A percentile compares a stretch with the other conserved stretches of the same genome.
Evolutionary conservation across 2,797 vertebrate species (phyloP).

Genomic region (Sebastes iracundus): DNA sequence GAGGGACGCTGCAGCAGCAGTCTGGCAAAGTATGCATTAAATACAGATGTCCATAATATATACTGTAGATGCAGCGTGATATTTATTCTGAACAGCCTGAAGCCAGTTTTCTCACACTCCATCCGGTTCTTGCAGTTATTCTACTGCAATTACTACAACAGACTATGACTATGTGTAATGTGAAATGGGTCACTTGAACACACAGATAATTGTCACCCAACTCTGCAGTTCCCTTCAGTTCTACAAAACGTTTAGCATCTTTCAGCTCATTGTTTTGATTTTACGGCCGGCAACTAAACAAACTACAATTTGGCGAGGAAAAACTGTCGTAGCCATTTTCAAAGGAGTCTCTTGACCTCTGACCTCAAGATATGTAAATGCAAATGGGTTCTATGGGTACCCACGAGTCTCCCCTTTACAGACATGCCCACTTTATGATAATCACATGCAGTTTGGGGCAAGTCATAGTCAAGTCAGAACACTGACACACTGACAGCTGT

Average conservation of each 20-base stretch:
- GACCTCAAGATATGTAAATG: rapidly evolving
- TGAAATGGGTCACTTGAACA: background rate
- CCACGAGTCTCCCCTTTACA: too few species aligned
- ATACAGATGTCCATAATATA: slow-evolving; percentile 23
- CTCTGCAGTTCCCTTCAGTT: background rate
- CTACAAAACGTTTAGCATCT: background rate
- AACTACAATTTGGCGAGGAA: too few species aligned
- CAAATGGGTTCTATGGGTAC: too few species aligned
- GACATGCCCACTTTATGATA: too few species aligned
- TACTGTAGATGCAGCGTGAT: slow-evolving; percentile 26
- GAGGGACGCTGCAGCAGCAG: background rate
- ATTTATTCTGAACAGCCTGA: slow-evolving; percentile 33
- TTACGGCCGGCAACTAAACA: too few species aligned
- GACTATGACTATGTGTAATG: background rate
- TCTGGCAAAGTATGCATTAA: slow-evolving; percentile 3
- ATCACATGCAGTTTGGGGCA: too few species aligned
- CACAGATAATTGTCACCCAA: background rate
- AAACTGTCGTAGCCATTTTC: too few species aligned
- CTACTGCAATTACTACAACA: background rate
- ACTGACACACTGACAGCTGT: too few species aligned
- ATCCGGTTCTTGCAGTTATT: slow-evolving; percentile 6
- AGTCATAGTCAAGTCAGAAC: too few species aligned
- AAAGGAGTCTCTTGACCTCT: too few species aligned
- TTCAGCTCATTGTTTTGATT: background rate
- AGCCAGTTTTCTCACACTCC: slow-evolving; percentile 17